A percentile compares a stretch with the other conserved stretches of the same genome.
phyloP scores from a whole-genome alignment of 2,797 vertebrate species.

The Characodon lateralis region DNA sequence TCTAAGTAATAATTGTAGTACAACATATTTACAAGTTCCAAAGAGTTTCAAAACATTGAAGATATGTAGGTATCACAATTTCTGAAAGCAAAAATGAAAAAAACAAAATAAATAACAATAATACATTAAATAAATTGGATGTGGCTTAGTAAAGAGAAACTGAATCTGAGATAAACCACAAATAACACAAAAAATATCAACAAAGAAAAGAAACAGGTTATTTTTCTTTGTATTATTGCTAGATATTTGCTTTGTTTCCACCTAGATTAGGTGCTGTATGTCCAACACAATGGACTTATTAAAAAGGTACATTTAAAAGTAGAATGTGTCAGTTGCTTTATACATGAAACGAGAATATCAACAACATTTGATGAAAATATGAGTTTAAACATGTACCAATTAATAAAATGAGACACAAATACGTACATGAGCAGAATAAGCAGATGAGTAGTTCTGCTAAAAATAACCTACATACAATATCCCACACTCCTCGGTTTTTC shows the following conservation, averaged over 20 bases:
- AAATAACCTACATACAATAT: constrained; percentile 1
- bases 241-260: too few species aligned
- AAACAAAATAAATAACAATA: background rate
- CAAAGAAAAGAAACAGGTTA: too few species aligned
- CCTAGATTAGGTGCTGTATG: background rate
- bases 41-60: too few species aligned
- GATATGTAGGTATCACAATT: too few species aligned
- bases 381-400: background rate
- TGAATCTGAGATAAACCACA: background rate
- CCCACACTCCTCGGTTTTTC: constrained; percentile 3
- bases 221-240: too few species aligned
- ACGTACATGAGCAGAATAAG: background rate
- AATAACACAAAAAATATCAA: background rate
- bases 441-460: background rate
- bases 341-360: background rate
- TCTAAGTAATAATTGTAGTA: too few species aligned
- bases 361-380: background rate
- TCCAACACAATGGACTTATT: background rate
- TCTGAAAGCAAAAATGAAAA: background rate
- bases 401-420: constrained; percentile 2
- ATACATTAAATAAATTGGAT: too few species aligned
- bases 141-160: background rate
- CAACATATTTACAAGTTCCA: too few species aligned
- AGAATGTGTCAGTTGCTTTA: background rate
- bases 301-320: background rate